Evolutionary conservation across 2,113 vertebrate genomes (phyloP).

Genomic region (Rhinolophus ferrumequinum): DNA sequence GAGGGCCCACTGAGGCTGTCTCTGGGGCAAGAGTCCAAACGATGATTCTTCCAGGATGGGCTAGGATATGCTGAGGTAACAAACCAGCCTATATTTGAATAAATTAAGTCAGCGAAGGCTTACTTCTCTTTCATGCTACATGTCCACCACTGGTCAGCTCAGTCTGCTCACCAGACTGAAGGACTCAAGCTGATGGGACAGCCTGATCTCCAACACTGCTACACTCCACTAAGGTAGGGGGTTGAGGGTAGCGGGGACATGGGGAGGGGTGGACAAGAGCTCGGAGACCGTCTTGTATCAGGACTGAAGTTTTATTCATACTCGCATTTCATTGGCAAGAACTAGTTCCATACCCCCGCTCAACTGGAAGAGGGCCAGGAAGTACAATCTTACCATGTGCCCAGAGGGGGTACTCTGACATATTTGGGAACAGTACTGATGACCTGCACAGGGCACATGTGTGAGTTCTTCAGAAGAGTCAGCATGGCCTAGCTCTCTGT

Average conservation of each 20-base stretch:
- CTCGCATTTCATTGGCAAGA: neutral
- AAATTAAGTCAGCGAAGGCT: neutral
- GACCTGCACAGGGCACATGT: neutral
- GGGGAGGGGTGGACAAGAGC: neutral
- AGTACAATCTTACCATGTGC: neutral
- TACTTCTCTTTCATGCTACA: neutral
- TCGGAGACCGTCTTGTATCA: neutral
- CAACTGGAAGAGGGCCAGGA: neutral
- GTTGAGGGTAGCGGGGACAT: too few species aligned
- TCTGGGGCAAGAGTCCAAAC: neutral
- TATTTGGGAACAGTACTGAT: neutral
- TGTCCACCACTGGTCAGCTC: neutral
- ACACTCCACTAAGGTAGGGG: neutral
- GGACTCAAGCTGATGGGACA: neutral
- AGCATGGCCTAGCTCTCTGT: neutral
- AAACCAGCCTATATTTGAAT: neutral
- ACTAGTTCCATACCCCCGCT: neutral
- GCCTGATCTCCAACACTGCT: neutral
- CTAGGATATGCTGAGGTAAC: neutral
- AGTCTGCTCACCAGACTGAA: neutral
- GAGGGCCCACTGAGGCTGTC: neutral
- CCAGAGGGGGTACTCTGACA: neutral
- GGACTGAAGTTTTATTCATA: neutral
- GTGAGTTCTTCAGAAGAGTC: neutral
- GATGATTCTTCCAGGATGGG: neutral